Base-by-base conservation (phyloP, 2,113 vertebrate species). In the Gymnarchus niloticus region DNA sequence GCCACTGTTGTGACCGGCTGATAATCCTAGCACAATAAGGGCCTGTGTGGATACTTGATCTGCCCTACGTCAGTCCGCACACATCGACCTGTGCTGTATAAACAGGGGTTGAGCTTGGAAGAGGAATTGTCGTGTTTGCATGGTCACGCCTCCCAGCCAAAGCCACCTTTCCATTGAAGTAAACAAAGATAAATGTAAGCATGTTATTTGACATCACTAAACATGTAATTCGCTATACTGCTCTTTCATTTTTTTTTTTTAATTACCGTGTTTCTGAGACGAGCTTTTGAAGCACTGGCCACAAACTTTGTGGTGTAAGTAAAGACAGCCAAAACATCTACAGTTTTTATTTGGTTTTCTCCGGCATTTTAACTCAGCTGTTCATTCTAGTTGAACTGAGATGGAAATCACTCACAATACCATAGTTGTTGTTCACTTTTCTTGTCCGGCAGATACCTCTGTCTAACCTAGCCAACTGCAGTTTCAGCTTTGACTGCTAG, bases 1-100 rank as follows among this genome's bases (percentile, higher is more conserved):
- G 80, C 25, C 12, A 0, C 25, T 14, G 25, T 82, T 25, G 19
- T 37, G 14, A 49, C 5, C 10, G 6, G 25, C 51, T 54, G 81
- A 56, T 83, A 83, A 59, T 83, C 81, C 19, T 54, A 23, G 33
- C 33, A 86, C 46, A 61, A 78, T 87, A 87, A 86, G 85, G 87
- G 89, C 80, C 85, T 88, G 78, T 85, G 65, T 85, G 86, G 88
- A 88, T 49, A n/a, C n/a, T n/a, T n/a, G n/a, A n/a, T n/a, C n/a
- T n/a, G n/a, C n/a, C n/a, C n/a, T n/a, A n/a, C n/a, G n/a, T n/a
- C n/a, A n/a, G n/a, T n/a, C n/a, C n/a, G n/a, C n/a, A n/a, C n/a
- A n/a, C n/a, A n/a, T n/a, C n/a, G 17, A 87, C 81, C 73, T 17
- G 28, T 85, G 87, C 83, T 85, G 87, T 83, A 86, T 80, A 37